Conservation (phyloP, 2,797 vertebrate genomes). For the Parotocinclus haroldoi region DNA sequence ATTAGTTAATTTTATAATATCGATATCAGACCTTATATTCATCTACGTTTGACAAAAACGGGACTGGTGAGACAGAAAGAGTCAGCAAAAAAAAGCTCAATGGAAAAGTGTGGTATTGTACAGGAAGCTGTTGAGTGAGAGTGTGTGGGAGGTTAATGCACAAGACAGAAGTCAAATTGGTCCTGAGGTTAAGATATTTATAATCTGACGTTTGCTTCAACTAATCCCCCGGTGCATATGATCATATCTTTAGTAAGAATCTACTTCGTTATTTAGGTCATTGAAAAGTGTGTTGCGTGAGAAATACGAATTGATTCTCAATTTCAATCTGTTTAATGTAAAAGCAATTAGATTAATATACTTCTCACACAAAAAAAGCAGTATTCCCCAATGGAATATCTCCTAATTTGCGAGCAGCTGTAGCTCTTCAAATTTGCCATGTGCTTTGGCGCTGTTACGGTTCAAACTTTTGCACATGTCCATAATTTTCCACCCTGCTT, state of each 20-base stretch:
- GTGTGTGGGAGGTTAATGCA: constrained; percentile 62
- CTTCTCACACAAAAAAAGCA: too few species aligned
- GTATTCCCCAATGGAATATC: too few species aligned
- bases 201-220: constrained; percentile 49
- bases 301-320: background rate
- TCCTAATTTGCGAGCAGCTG: too few species aligned
- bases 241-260: constrained; percentile 28
- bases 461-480: too few species aligned
- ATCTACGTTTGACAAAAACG: background rate
- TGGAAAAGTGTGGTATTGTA: constrained; percentile 70
- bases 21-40: background rate
- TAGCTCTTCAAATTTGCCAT: too few species aligned
- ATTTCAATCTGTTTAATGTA: background rate
- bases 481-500: too few species aligned
- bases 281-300: background rate
- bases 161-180: constrained; percentile 57
- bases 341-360: background rate
- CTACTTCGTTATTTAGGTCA: constrained; percentile 33
- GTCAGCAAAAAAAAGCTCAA: constrained; percentile 28
- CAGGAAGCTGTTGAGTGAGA: constrained; percentile 67
- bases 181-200: constrained; percentile 67
- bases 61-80: constrained; percentile 5
- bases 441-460: too few species aligned
- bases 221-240: constrained; percentile 27
- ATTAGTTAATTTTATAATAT: background rate